A percentile compares a stretch with the other conserved stretches of the same genome.
phyloP scores from a whole-genome alignment of 2,113 vertebrate genomes.

The Montifringilla adamsi region DNA sequence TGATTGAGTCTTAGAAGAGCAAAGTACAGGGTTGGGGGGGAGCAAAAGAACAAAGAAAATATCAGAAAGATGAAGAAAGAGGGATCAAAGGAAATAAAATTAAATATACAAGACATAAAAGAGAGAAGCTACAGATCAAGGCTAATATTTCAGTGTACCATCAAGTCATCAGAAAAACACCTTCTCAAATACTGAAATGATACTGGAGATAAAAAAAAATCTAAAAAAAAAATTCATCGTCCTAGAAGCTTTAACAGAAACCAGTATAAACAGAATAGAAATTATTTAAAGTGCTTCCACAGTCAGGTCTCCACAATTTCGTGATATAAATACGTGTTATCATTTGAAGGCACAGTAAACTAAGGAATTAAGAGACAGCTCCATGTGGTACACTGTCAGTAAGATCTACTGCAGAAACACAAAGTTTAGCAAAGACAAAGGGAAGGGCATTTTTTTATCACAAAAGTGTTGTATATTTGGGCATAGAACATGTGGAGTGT shows the following conservation, averaged over 20 bases:
- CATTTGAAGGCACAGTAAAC: not conserved
- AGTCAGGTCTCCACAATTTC: not conserved
- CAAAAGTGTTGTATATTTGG: not conserved
- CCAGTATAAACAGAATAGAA: not conserved
- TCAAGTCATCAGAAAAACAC: not conserved
- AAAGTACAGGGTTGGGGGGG: not conserved
- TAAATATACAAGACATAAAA: constrained; percentile 34
- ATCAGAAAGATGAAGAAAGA: not conserved
- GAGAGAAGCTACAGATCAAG: not conserved
- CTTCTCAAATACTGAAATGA: not conserved
- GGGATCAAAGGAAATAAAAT: constrained; percentile 52
- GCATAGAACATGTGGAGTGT: not conserved
- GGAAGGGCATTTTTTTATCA: not conserved
- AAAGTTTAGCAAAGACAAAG: not conserved
- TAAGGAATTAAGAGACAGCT: not conserved
- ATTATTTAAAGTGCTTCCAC: not conserved
- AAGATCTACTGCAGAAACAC: not conserved
- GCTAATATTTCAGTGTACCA: not conserved
- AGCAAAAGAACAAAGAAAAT: constrained; percentile 32
- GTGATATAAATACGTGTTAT: not conserved
- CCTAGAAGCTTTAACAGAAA: not conserved
- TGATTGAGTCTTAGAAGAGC: not conserved
- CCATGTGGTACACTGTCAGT: fast-evolving
- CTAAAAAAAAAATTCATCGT: not conserved
- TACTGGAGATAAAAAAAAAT: not conserved